Evolutionary conservation across 1,140 invertebrate genomes (phyloP).

Genomic region (Bombus balteatus): DNA sequence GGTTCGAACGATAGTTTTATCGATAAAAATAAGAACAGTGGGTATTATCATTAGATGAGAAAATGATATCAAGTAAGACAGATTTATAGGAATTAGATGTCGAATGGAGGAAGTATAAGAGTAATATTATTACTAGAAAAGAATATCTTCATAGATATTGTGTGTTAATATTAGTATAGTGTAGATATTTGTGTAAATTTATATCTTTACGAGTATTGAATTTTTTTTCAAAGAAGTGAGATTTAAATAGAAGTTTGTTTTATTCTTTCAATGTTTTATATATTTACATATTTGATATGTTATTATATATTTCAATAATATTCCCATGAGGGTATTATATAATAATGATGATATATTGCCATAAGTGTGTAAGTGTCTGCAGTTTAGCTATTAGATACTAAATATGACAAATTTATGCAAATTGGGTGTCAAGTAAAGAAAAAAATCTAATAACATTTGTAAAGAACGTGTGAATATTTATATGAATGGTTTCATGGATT

Average conservation of each 20-base stretch:
- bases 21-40: background rate
- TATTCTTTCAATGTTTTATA: background rate
- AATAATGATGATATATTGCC: too few relatives aligned
- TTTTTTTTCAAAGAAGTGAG: background rate
- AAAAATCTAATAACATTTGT: background rate
- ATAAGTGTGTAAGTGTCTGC: background rate
- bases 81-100: background rate
- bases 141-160: background rate
- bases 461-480: background rate
- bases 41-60: background rate
- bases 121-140: background rate
- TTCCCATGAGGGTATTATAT: background rate
- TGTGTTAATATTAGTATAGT: too few relatives aligned
- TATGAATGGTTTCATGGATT: background rate
- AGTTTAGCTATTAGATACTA: background rate
- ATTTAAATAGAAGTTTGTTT: background rate
- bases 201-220: background rate
- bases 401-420: background rate
- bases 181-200: too few relatives aligned
- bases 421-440: background rate
- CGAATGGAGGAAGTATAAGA: background rate
- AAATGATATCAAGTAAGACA: background rate
- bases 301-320: too few relatives aligned
- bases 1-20: background rate
- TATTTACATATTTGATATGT: background rate